Evolutionary conservation across 2,113 vertebrate genomes (phyloP), one percentile per base, ranked within the genome.

Genomic region (Montifringilla adamsi): DNA sequence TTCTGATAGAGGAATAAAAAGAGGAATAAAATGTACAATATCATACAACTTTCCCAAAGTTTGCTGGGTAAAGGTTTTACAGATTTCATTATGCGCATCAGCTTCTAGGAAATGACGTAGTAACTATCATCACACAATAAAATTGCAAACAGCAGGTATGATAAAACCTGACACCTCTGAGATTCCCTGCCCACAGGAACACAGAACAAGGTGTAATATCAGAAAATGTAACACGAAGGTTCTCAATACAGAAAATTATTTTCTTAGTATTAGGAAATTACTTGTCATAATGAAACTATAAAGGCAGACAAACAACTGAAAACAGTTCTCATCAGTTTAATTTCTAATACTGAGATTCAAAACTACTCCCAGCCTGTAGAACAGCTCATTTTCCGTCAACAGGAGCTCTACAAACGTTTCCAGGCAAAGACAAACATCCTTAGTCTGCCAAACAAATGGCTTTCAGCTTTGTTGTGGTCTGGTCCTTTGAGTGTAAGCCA

Each of bases 361-460:
- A 95, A 79, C 62, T 83, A 90, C 41, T 95, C 80, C 43, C 50
- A 80, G 56, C 59, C 77, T 81, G 87, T 19, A 66, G 31, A 91
- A 84, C 52, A 81, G 72, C 84, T 94, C 68, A 58, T 81, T 96
- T 96, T 92, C 87, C 47, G 0, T 91, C 91, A 96, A 92, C 91
- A 95, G 89, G 86, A 96, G 89, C 89, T 89, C 80, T 83, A 90
- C 83, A 92, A 90, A 84, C 49, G 59, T 85, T 96, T 94, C 88
- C 76, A 94, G 33, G 90, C 74, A 93, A 95, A 92, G 95, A 95
- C 77, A 94, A 96, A 94, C 83, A 94, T 90, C 93, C 84, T 81
- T 35, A 85, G 76, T 81, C 89, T 89, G 91, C 88, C 86, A 93
- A 90, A 89, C 89, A 94, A 96, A 97, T 68, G 94, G 52, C 68